These are phyloP conservation scores for Hydriomena furcata DNA, from an alignment of 2,888 invertebrate genomes.

Conservation along the genomic window DNA sequence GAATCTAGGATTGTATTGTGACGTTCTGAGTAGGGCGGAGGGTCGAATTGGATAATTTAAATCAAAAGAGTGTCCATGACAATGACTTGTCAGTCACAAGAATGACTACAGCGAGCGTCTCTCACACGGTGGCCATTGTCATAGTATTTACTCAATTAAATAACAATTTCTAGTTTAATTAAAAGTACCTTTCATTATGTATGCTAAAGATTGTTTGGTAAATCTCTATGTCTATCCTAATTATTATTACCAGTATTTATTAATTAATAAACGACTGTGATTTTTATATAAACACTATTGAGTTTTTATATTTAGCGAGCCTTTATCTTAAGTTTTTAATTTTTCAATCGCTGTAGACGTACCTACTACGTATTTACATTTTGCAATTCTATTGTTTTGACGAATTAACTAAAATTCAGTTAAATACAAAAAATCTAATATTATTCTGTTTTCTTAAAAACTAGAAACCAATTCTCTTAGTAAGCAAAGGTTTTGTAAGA, in stretches of 20 bases:
- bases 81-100: not conserved
- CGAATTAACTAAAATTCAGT: too few species aligned
- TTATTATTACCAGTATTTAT: constrained; percentile 68
- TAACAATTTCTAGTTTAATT: constrained; percentile 60
- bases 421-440: too few species aligned
- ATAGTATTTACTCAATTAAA: constrained; percentile 60
- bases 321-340: too few species aligned
- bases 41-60: not conserved
- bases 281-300: constrained; percentile 62
- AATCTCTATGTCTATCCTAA: constrained; percentile 78
- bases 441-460: too few species aligned
- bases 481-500: too few species aligned
- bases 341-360: too few species aligned
- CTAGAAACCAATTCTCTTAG: too few species aligned
- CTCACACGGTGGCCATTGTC: constrained; percentile 36
- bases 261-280: constrained; percentile 80
- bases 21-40: too few species aligned
- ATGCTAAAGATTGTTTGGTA: constrained; percentile 75
- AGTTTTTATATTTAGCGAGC: not conserved
- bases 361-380: too few species aligned
- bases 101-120: constrained; percentile 27
- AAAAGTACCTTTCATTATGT: constrained; percentile 62
- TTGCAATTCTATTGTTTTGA: too few species aligned
- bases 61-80: not conserved
- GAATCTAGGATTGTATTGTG: too few species aligned